These are phyloP conservation scores for Cryptocheilus praepositus DNA, from an alignment of 2,888 invertebrate genomes.

Conservation along the genomic window DNA sequence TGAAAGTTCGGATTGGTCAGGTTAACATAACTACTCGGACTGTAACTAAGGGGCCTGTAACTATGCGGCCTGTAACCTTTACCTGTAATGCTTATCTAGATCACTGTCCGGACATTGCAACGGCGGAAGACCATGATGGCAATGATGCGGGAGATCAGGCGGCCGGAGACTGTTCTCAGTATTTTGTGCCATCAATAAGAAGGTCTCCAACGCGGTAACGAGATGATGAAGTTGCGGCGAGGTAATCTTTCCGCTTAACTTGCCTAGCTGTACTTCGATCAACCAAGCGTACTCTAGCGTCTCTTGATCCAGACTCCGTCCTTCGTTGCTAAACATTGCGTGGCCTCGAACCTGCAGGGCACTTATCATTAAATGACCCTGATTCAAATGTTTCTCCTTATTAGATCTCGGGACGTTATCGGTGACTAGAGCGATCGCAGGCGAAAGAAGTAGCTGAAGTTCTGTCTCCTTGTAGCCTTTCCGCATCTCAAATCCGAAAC, in stretches of 20 bases:
- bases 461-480: constrained; percentile 94
- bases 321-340: constrained; percentile 96
- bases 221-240: constrained; percentile 92
- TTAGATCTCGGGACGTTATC: constrained; percentile 84
- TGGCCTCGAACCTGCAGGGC: constrained; percentile 94
- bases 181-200: constrained; percentile 89
- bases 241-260: constrained; percentile 93
- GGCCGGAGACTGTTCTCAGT: constrained; percentile 92
- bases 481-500: constrained; percentile 98
- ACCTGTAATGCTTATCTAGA: constrained; percentile 81
- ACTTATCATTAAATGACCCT: constrained; percentile 90
- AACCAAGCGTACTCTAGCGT: constrained; percentile 99
- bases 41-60: no score
- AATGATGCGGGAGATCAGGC: constrained; percentile 86
- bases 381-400: constrained; percentile 84
- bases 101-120: constrained; percentile 83
- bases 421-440: constrained; percentile 87
- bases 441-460: constrained; percentile 92
- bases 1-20: no score
- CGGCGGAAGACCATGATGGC: constrained; percentile 86
- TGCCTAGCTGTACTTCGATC: constrained; percentile 95
- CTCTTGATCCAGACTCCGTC: constrained; percentile 92
- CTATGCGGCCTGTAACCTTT: no score
- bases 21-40: no score
- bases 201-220: constrained; percentile 91